These are phyloP conservation scores for Malurus alboscapulatus DNA, from an alignment of 2,113 vertebrate genomes.

Conservation along the genomic window DNA sequence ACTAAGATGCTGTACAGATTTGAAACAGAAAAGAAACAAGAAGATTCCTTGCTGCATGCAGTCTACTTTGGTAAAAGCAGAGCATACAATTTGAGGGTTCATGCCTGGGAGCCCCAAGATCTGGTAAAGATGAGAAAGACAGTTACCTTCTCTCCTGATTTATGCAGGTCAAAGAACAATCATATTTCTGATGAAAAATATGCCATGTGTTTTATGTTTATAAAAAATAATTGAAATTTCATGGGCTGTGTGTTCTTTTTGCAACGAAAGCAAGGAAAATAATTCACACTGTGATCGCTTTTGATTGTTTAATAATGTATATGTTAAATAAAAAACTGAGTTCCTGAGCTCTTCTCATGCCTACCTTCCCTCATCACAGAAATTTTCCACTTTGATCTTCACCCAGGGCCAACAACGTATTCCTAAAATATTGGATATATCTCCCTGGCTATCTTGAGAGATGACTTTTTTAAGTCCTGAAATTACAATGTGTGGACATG, in stretches of 20 bases:
- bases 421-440: background rate
- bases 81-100: accelerated
- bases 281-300: background rate
- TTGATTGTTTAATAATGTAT: background rate
- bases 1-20: background rate
- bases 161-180: background rate
- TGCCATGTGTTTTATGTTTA: background rate
- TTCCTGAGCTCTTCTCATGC: background rate
- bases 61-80: background rate
- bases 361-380: background rate
- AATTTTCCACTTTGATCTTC: background rate
- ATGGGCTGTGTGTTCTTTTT: background rate
- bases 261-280: background rate
- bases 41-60: background rate
- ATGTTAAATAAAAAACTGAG: background rate
- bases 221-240: background rate
- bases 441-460: background rate
- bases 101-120: background rate
- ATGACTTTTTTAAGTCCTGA: background rate
- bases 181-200: background rate
- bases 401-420: background rate
- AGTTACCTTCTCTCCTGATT: background rate
- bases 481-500: background rate
- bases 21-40: background rate
- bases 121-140: background rate